These are phyloP conservation scores for Xestoiulus laeticollis DNA, from an alignment of 2,888 invertebrate genomes.

Conservation along the genomic window DNA sequence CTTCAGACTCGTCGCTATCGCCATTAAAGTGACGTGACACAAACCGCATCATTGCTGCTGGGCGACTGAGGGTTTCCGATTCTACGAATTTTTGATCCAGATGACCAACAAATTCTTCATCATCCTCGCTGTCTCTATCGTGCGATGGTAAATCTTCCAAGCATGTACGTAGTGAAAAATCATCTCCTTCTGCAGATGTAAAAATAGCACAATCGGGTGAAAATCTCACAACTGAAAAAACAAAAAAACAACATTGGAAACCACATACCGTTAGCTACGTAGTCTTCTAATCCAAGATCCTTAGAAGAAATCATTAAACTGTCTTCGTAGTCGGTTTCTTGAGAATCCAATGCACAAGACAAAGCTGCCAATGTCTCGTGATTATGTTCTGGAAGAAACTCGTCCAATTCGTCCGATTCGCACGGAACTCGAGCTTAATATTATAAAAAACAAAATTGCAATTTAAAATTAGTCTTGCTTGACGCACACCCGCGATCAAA, in stretches of 20 bases:
- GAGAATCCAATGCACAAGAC: background rate
- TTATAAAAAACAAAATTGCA: background rate
- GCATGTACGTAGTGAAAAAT: constrained; percentile 54
- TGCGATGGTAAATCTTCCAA: constrained; percentile 56
- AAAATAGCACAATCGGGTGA: background rate
- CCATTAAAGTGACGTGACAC: constrained; percentile 57
- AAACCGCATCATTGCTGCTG: constrained; percentile 56
- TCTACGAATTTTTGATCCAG: background rate
- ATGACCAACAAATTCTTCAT: constrained; percentile 49
- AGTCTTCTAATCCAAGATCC: constrained; percentile 53
- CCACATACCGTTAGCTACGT: constrained; percentile 50
- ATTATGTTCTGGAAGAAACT: constrained; percentile 60
- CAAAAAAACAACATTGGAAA: background rate
- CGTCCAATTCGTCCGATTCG: constrained; percentile 60
- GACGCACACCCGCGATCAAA: background rate
- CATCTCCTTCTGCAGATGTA: constrained; percentile 52
- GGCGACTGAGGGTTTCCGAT: background rate
- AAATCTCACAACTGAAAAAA: background rate
- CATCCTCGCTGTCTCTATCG: constrained; percentile 56
- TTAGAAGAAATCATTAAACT: constrained; percentile 47
- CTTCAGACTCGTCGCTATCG: constrained; percentile 62
- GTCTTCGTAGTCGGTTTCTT: constrained; percentile 42
- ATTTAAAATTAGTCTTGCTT: background rate
- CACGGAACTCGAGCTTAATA: background rate
- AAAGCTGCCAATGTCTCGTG: constrained; percentile 33